phyloP scores from a whole-genome alignment of 92 coral and sea anemone species.

The Desmophyllum pertusum region DNA sequence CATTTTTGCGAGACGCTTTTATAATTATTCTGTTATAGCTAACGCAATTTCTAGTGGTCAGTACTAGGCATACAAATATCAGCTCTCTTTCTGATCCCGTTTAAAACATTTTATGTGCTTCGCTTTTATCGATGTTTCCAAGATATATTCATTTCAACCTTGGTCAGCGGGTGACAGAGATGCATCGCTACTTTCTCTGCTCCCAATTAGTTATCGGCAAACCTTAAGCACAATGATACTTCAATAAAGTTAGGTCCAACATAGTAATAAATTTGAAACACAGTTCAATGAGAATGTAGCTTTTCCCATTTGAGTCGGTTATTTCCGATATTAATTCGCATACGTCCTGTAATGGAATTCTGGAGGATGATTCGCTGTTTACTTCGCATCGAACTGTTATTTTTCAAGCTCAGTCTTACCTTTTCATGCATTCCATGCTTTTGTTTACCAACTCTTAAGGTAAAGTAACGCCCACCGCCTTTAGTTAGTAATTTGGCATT shows the following conservation, averaged over 20 bases:
- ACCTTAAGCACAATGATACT: background rate
- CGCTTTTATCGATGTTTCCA: background rate
- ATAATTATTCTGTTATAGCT: no score
- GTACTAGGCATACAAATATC: background rate
- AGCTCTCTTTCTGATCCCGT: background rate
- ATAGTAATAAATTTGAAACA: background rate
- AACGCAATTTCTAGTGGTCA: no score
- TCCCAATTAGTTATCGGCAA: background rate
- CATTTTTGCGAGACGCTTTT: background rate
- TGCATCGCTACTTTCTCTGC: background rate
- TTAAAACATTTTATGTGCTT: background rate
- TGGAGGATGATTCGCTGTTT: background rate
- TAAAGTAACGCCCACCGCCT: background rate
- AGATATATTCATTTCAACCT: background rate
- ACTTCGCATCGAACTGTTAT: background rate
- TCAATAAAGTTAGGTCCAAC: background rate
- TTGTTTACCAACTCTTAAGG: background rate
- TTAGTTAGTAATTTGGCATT: slow-evolving; percentile 24
- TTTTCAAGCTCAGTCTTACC: background rate
- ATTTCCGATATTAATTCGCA: background rate
- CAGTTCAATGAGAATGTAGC: no score
- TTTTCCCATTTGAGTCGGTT: background rate
- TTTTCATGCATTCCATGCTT: background rate
- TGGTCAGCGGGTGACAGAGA: background rate
- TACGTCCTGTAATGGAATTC: background rate